Conservation (phyloP, 2,797 vertebrate genomes). For the Alosa sapidissima region DNA sequence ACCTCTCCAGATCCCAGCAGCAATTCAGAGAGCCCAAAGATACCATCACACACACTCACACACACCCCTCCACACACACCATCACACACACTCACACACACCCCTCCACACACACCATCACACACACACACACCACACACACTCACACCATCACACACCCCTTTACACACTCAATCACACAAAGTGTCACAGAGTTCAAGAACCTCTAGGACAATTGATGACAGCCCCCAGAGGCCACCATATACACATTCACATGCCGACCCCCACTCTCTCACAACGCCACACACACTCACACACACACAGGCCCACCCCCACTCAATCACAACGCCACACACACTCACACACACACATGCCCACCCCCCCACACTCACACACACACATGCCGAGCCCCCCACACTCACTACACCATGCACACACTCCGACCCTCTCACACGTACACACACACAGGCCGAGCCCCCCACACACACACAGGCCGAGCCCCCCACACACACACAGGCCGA, state of each 20-base stretch:
- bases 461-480: background rate
- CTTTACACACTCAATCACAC: background rate
- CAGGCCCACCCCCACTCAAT: too few species aligned
- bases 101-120: background rate
- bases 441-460: background rate
- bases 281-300: too few species aligned
- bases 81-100: background rate
- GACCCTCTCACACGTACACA: background rate
- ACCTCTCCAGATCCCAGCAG: background rate
- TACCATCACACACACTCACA: conserved; percentile 9
- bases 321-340: too few species aligned
- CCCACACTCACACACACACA: too few species aligned
- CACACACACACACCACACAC: background rate
- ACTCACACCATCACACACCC: background rate
- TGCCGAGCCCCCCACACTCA: too few species aligned
- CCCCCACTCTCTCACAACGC: background rate
- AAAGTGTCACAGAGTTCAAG: too few species aligned
- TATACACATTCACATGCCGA: background rate
- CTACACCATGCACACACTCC: background rate
- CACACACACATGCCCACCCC: too few species aligned
- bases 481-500: background rate
- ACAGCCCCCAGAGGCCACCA: background rate
- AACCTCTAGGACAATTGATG: too few species aligned
- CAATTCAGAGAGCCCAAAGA: background rate
- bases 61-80: background rate